Evolutionary conservation across 1,140 invertebrate species (phyloP).

Genomic region (Lerema accius): DNA sequence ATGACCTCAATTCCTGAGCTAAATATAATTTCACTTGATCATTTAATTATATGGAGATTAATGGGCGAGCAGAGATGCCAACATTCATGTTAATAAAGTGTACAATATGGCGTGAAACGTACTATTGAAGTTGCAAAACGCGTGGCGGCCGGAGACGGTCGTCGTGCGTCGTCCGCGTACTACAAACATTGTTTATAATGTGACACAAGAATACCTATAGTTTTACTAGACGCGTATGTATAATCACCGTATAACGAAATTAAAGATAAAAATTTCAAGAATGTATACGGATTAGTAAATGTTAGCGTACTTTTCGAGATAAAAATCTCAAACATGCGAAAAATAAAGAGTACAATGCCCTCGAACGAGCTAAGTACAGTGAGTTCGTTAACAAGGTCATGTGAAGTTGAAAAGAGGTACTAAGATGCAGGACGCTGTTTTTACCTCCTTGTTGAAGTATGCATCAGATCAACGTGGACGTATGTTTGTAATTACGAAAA

Average conservation of each 20-base stretch:
- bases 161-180: not conserved
- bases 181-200: slow-evolving; percentile 44
- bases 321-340: not conserved
- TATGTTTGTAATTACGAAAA: too few relatives aligned
- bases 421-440: too few relatives aligned
- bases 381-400: too few relatives aligned
- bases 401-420: too few relatives aligned
- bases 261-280: slow-evolving; percentile 18
- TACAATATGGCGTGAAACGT: slow-evolving; percentile 67
- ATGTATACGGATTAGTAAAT: not conserved
- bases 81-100: slow-evolving; percentile 72
- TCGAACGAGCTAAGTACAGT: too few relatives aligned
- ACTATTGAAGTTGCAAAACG: too few relatives aligned
- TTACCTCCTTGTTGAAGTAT: too few relatives aligned
- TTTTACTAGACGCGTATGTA: slow-evolving; percentile 10
- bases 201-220: slow-evolving; percentile 13
- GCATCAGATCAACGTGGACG: too few relatives aligned
- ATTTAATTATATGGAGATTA: slow-evolving; percentile 82
- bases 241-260: not conserved
- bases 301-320: too few relatives aligned
- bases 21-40: slow-evolving; percentile 81
- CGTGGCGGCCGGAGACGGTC: slow-evolving; percentile 17
- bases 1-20: slow-evolving; percentile 73
- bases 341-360: too few relatives aligned
- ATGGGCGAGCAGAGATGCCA: slow-evolving; percentile 72